These are phyloP conservation scores for Lamellibrachia satsuma DNA, from an alignment of 2,888 invertebrate species.

Conservation along the genomic window DNA sequence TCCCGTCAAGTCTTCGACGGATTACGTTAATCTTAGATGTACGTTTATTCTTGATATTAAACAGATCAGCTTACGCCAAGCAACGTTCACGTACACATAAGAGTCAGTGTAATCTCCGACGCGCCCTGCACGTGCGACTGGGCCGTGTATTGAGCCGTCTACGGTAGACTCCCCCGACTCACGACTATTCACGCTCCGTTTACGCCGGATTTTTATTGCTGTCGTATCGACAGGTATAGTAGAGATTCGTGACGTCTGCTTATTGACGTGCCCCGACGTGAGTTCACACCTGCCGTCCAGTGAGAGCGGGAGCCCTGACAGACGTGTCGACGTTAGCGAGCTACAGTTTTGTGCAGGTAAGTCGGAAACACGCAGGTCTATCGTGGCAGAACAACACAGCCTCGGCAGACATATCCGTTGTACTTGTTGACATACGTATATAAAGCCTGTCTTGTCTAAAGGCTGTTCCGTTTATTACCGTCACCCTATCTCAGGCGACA, in stretches of 20 bases:
- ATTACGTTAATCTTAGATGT: neutral
- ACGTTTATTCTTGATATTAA: neutral
- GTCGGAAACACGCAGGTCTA: neutral
- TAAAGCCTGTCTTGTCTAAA: neutral
- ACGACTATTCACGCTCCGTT: neutral
- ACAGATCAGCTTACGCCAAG: too few relatives aligned
- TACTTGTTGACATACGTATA: neutral
- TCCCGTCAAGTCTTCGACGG: neutral
- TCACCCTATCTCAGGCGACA: neutral
- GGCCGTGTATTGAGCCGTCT: neutral
- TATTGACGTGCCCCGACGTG: neutral
- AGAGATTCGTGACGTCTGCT: neutral
- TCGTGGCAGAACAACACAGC: neutral
- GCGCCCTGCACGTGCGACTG: neutral
- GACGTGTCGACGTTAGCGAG: neutral
- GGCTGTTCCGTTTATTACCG: neutral
- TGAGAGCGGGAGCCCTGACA: neutral
- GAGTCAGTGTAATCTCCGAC: neutral
- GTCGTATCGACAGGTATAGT: neutral
- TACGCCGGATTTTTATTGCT: neutral
- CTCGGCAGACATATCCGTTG: neutral
- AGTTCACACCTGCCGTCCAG: neutral
- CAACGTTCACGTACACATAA: neutral
- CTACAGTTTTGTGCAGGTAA: neutral
- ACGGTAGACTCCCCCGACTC: neutral